Conservation (phyloP, 2,888 invertebrate species). For the Neuroscelio doddi region DNA sequence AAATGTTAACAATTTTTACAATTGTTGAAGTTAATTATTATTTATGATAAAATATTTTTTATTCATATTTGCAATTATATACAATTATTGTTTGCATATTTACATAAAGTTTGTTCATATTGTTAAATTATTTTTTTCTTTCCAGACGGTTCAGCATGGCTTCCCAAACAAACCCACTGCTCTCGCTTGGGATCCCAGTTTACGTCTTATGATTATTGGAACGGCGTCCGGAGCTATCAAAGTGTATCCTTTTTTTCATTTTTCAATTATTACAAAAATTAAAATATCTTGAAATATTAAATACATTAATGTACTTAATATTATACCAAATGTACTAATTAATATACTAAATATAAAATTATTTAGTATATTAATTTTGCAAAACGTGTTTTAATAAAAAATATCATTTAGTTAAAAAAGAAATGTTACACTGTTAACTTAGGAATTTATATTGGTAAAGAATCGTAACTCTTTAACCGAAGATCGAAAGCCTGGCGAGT, state of each 20-base stretch:
- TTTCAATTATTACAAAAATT: too few relatives aligned
- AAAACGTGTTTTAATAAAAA: too few relatives aligned
- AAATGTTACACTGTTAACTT: too few relatives aligned
- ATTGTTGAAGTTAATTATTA: neutral
- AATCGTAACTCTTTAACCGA: neutral
- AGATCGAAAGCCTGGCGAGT: neutral
- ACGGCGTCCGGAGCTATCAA: constrained; percentile 95
- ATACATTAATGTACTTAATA: too few relatives aligned
- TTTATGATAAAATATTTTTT: neutral
- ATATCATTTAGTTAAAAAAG: too few relatives aligned
- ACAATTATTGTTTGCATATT: too few relatives aligned
- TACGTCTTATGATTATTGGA: constrained; percentile 92
- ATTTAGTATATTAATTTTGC: too few relatives aligned
- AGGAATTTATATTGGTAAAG: neutral
- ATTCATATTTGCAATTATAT: too few relatives aligned
- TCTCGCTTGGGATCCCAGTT: constrained; percentile 91
- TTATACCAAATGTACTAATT: too few relatives aligned
- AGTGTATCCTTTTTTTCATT: constrained; percentile 76
- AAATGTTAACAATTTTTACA: too few relatives aligned
- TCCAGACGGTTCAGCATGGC: constrained; percentile 96
- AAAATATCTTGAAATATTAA: too few relatives aligned
- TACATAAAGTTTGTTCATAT: constrained; percentile 5
- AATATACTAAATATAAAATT: too few relatives aligned
- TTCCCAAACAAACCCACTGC: constrained; percentile 97
- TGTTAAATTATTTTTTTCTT: constrained; percentile 35